Evolutionary conservation across 2,113 vertebrate genomes (phyloP).

Genomic region (Pipa parva): DNA sequence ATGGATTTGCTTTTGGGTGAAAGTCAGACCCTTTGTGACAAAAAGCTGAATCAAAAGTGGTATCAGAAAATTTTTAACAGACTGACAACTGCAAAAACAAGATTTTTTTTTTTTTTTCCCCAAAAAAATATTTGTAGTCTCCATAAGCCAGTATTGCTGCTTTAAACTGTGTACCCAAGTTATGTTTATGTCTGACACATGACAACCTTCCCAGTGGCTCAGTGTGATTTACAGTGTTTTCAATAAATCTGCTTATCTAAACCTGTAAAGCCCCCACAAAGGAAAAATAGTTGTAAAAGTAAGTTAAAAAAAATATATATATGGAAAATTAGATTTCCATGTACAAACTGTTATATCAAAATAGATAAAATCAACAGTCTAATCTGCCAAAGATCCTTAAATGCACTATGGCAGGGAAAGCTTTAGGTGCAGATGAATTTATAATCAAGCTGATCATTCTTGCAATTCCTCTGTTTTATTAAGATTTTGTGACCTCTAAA

Average conservation of each 20-base stretch:
- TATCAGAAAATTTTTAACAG: too few species aligned
- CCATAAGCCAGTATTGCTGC: not conserved
- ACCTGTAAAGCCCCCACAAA: slow-evolving; percentile 38
- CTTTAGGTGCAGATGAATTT: slow-evolving; percentile 11
- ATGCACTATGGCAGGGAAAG: slow-evolving; percentile 27
- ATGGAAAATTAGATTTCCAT: slow-evolving; percentile 53
- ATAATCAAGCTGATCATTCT: slow-evolving; percentile 16
- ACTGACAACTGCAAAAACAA: too few species aligned
- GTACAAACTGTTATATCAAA: slow-evolving; percentile 51
- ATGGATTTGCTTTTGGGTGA: too few species aligned
- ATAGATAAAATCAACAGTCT: slow-evolving; percentile 50
- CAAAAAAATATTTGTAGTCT: too few species aligned
- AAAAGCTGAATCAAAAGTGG: too few species aligned
- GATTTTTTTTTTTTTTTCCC: too few species aligned
- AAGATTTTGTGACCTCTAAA: not conserved
- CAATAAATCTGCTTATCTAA: slow-evolving; percentile 19
- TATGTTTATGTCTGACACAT: too few species aligned
- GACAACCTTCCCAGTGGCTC: slow-evolving; percentile 31
- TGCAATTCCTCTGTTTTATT: not conserved
- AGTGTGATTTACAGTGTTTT: slow-evolving; percentile 47
- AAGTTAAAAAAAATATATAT: slow-evolving; percentile 45
- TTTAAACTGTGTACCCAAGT: not conserved
- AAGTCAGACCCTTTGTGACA: too few species aligned
- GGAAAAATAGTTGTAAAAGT: slow-evolving; percentile 47
- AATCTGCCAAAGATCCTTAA: slow-evolving; percentile 44